Evolutionary conservation across 2,113 vertebrate genomes (phyloP).

Genomic region (Pelmatolapia mariae): DNA sequence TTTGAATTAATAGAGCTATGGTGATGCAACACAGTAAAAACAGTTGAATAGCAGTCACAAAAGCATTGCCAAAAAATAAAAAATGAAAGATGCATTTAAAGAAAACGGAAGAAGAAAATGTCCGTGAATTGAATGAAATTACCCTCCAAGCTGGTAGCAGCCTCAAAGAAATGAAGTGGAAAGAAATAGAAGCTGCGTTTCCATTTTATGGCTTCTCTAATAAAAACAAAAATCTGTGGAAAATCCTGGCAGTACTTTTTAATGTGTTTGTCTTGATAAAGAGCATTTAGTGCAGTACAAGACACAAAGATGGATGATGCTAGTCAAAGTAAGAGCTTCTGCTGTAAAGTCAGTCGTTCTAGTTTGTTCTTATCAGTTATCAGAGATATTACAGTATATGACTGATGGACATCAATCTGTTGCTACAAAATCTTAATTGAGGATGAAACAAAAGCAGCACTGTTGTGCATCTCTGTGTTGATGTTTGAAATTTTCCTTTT

Average conservation of each 20-base stretch:
- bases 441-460: neutral
- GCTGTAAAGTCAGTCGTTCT: neutral
- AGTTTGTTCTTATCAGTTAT: neutral
- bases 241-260: neutral
- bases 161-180: neutral
- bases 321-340: neutral
- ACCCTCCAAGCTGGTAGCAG: neutral
- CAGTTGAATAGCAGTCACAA: neutral
- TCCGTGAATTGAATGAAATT: neutral
- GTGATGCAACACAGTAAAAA: neutral
- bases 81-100: neutral
- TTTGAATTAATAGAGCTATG: conserved; percentile 1
- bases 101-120: neutral
- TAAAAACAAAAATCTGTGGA: neutral
- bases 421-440: neutral
- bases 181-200: neutral
- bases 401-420: neutral
- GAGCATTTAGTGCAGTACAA: neutral
- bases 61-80: neutral
- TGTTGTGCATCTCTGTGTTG: neutral
- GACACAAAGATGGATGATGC: neutral
- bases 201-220: neutral
- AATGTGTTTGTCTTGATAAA: neutral
- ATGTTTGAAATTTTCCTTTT: neutral
- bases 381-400: neutral